Base-by-base conservation (phyloP, 1,140 invertebrate species). In the Ceratina calcarata region DNA sequence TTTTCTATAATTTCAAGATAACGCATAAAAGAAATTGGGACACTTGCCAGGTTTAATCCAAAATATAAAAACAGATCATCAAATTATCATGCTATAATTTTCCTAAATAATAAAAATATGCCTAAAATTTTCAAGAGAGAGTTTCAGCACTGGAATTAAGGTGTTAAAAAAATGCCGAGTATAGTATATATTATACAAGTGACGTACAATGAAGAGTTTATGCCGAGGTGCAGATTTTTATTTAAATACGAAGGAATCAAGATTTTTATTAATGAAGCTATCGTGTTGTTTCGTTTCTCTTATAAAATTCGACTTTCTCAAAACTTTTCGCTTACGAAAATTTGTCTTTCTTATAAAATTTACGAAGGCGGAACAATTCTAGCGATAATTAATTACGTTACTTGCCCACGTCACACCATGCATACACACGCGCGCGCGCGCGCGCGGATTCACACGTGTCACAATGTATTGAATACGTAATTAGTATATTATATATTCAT, bases 401-500 rank as follows among this genome's bases (percentile, higher is more conserved):
- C 49, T 71, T 61, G 55, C 61, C 51, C 18, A 49, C 27, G 68
- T 45, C 20, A 45, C 37, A 45, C 37, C 37, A 45, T 45, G 37
- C 37, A 45, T 45, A 45, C 8, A 45, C 10, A 45, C 37, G 7
- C 37, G 8, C 8, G 37, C 37, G 37, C 37, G 37, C 37, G 37
- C 37, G 37, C 37, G 27, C 27, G 27, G 2, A 12, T 32, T 51
- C 8, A 6, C 0, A n/a, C 12, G 12, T 20, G 8, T 24, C 32
- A 69, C 64, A 10, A 57, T 16, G 55, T 24, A 66, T 69, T 16
- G 64, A 15, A 24, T 70, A 27, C 22, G 53, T 71, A 68, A 45
- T 45, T 45, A 45, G 37, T 45, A 45, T 32, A 51, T 61, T 32
- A 67, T 32, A 67, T 60, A 76, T 60, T 66, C 68, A 32, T 69